Percentiles rank a stretch among this genome's conserved stretches.
These are phyloP conservation scores for Brachirus orientalis DNA, from an alignment of 2,113 vertebrate genomes.

Conservation along the genomic window DNA sequence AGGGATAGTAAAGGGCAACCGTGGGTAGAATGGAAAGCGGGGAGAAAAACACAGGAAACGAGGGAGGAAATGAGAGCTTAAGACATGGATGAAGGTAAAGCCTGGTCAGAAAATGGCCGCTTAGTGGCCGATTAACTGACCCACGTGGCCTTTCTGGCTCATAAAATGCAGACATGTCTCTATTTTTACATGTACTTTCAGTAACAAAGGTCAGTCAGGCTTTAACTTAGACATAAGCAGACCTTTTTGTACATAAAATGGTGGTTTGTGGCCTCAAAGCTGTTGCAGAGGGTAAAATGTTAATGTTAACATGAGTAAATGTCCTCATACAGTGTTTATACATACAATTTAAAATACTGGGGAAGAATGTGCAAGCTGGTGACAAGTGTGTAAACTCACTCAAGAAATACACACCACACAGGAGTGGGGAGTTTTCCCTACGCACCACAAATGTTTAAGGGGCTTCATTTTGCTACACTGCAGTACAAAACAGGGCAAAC, in stretches of 20 bases:
- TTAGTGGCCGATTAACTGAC: constrained; percentile 44
- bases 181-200: not conserved
- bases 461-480: constrained; percentile 35
- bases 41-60: constrained; percentile 43
- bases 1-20: constrained; percentile 30
- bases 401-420: constrained; percentile 46
- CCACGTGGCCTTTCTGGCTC: constrained; percentile 36
- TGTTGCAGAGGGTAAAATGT: not conserved
- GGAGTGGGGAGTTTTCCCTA: constrained; percentile 46
- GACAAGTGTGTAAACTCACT: constrained; percentile 50
- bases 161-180: constrained; percentile 16
- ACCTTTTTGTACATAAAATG: not conserved
- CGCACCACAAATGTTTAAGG: constrained; percentile 27
- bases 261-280: not conserved
- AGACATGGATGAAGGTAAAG: constrained; percentile 12
- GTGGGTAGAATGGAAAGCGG: constrained; percentile 44
- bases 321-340: constrained; percentile 10
- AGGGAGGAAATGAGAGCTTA: constrained; percentile 54
- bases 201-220: constrained; percentile 4
- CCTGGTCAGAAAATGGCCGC: constrained; percentile 13
- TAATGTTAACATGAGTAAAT: not conserved
- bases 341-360: too few relatives aligned
- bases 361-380: constrained; percentile 17
- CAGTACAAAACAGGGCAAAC: constrained; percentile 48
- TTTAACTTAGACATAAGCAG: not conserved